A percentile compares a stretch with the other conserved stretches of the same genome.
Conservation (phyloP, 1,140 invertebrate species). For the Formica exsecta region DNA sequence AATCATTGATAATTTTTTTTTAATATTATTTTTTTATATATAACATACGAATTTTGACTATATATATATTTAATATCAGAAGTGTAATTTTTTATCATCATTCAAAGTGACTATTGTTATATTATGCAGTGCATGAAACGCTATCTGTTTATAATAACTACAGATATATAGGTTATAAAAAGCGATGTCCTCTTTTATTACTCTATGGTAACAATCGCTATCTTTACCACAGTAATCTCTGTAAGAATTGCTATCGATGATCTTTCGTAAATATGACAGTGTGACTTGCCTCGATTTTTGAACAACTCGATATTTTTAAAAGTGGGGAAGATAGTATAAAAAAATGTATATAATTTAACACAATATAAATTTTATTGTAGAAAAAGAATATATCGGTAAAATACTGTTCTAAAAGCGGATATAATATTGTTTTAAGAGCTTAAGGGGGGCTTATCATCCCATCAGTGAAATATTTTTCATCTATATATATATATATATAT, state of each 20-base stretch:
- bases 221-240: conserved; percentile 31
- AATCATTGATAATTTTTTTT: not conserved
- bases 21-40: too few relatives aligned
- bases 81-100: not conserved
- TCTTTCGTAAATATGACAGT: conserved; percentile 8
- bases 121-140: not conserved
- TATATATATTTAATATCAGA: conserved; percentile 5
- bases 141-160: not conserved
- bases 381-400: not conserved
- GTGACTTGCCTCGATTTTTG: not conserved
- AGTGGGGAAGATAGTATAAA: not conserved
- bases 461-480: not conserved
- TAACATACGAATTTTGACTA: not conserved
- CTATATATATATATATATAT: not conserved
- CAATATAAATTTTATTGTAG: not conserved
- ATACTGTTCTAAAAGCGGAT: not conserved
- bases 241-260: not conserved
- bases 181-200: not conserved
- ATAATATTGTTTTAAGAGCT: not conserved
- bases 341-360: not conserved
- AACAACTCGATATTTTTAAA: conserved; percentile 3
- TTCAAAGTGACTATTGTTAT: not conserved
- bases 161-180: not conserved
- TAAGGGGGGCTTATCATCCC: not conserved
- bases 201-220: conserved; percentile 27